Base-by-base conservation (phyloP, 2,888 invertebrate species). In the Sialis fuliginosa region DNA sequence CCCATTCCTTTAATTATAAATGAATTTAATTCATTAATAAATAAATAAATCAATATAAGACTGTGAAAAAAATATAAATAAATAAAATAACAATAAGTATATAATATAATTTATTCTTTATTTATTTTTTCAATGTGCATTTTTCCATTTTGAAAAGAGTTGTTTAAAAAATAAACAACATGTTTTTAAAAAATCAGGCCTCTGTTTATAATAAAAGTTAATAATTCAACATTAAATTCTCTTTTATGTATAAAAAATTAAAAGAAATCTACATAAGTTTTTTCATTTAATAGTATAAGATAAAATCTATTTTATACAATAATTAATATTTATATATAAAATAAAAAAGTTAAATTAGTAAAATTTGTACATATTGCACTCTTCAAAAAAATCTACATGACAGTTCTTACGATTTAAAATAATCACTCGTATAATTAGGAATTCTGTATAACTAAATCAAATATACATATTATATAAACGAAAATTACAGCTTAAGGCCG, bases 351-450 rank as follows among this genome's bases (percentile, higher is more conserved):
- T 62, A 63, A 64, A 58, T 65, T 65, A 65, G 62, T 73, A 74
- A 74, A 75, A 76, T 77, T 77, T 77, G 76, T 77, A 77, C 76
- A 77, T 77, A 77, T 77, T 77, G 77, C 77, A 77, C 77, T 75
- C 75, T 72, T 58, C 59, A 58, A 61, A 44, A 59, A 59, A 59
- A 57, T 58, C 57, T 61, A 46, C 46, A 33, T 40, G 37, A 35
- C 39, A 42, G 41, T 47, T 40, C 9, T 49, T 37, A 44, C 34
- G 44, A 47, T 47, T 34, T 31, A 49, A 46, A 44, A 46, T 44
- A 49, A 47, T 49, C 47, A 44, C 32, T 33, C 39, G 30, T 42
- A 22, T 22, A 22, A 22, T 22, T 48, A 48, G 48, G 50, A 50
- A 50, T 44, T 48, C 34, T 44, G 46, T 35, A 49, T 45, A 49